A percentile compares a stretch with the other conserved stretches of the same genome.
These are phyloP conservation scores for Cheilosia soror DNA, from an alignment of 2,888 invertebrate genomes.

Conservation along the genomic window DNA sequence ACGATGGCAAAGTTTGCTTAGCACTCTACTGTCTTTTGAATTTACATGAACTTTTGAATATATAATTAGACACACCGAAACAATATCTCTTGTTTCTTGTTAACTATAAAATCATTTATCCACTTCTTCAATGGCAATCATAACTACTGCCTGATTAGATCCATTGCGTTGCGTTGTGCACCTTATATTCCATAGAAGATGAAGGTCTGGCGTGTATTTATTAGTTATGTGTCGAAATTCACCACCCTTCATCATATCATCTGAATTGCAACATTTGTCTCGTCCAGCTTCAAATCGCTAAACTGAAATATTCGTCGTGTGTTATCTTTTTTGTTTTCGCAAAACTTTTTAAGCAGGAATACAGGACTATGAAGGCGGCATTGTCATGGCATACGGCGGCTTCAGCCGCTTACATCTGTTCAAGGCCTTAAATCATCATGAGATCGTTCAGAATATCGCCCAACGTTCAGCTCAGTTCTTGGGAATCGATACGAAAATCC, in stretches of 20 bases:
- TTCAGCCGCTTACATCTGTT: conserved; percentile 96
- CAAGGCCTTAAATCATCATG: conserved; percentile 92
- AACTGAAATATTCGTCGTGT: conserved; percentile 63
- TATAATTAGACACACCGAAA: no score
- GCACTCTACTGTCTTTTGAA: no score
- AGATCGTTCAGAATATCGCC: conserved; percentile 93
- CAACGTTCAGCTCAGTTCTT: conserved; percentile 92
- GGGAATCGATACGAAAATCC: conserved; percentile 92
- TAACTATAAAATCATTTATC: no score
- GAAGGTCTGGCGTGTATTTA: no score
- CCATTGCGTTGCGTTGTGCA: no score
- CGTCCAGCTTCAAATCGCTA: conserved; percentile 54
- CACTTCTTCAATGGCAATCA: no score
- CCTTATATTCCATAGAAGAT: no score
- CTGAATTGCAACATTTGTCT: conserved; percentile 54
- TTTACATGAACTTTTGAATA: no score
- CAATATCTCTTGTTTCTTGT: no score
- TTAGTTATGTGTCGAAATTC: background rate
- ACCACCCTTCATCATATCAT: background rate
- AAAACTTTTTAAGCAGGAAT: conserved; percentile 86
- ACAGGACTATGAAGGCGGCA: conserved; percentile 95
- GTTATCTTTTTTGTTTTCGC: conserved; percentile 77
- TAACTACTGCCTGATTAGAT: no score
- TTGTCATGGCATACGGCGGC: conserved; percentile 95
- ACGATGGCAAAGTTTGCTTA: background rate